Percentiles rank a stretch among this genome's conserved stretches.
Conservation (phyloP, 2,113 vertebrate species). For the Scortum barcoo region DNA sequence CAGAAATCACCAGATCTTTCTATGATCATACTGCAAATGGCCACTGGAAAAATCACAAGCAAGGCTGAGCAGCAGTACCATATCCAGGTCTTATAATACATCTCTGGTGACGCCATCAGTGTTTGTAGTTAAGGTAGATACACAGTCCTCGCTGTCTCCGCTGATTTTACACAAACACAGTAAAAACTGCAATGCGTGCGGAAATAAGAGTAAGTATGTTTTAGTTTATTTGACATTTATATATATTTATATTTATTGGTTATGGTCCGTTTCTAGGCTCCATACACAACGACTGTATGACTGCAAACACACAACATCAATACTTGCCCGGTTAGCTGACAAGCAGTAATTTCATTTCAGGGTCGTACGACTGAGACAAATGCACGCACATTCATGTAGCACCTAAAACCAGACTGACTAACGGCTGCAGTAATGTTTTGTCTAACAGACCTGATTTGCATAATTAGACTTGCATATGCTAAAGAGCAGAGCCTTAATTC, state of each 20-base stretch:
- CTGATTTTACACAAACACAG: not conserved
- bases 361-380: slow-evolving; percentile 54
- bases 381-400: slow-evolving; percentile 36
- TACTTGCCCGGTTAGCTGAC: slow-evolving; percentile 19
- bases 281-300: not conserved
- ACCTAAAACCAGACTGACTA: slow-evolving; percentile 62
- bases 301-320: not conserved
- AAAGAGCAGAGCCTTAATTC: slow-evolving; percentile 79
- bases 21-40: too few relatives aligned
- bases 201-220: not conserved
- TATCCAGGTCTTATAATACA: too few relatives aligned
- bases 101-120: not conserved
- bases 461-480: slow-evolving; percentile 82
- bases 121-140: not conserved
- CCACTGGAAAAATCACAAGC: too few relatives aligned
- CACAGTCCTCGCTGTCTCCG: not conserved
- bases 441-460: slow-evolving; percentile 72
- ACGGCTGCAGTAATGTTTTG: slow-evolving; percentile 54
- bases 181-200: too few relatives aligned
- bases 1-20: too few relatives aligned
- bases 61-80: too few relatives aligned
- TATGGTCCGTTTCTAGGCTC: not conserved
- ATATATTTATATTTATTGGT: not conserved
- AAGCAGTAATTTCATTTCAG: slow-evolving; percentile 47
- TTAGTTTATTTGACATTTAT: too few relatives aligned